Conservation (phyloP, 2,113 vertebrate genomes). For the Phaethon lepturus region DNA sequence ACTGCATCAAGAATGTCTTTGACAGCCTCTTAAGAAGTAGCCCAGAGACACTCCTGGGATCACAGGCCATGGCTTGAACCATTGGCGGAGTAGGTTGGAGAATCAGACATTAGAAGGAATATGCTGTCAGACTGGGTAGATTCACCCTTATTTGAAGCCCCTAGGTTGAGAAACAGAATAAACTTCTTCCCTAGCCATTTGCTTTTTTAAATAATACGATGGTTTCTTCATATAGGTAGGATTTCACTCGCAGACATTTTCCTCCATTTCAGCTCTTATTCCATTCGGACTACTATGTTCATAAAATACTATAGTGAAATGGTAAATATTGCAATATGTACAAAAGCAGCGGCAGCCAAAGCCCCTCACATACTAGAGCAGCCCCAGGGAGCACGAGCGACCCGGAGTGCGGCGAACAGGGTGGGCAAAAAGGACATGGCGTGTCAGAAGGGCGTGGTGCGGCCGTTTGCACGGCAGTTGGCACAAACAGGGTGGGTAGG, state of each 20-base stretch:
- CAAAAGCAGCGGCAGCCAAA: too few relatives aligned
- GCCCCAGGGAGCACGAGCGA: too few relatives aligned
- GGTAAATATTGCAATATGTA: not conserved
- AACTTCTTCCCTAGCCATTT: not conserved
- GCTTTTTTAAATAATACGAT: not conserved
- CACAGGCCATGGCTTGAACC: not conserved
- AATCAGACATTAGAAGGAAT: not conserved
- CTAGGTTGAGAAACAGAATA: not conserved
- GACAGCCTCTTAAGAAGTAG: not conserved
- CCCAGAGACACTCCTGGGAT: not conserved
- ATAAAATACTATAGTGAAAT: not conserved
- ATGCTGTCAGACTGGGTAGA: not conserved
- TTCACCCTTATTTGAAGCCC: not conserved
- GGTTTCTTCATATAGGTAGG: not conserved
- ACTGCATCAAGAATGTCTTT: not conserved
- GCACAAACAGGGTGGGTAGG: too few relatives aligned
- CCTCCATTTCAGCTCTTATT: not conserved
- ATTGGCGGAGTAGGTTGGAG: not conserved
- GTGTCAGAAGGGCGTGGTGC: too few relatives aligned
- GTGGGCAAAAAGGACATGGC: too few relatives aligned
- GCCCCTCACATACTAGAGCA: too few relatives aligned
- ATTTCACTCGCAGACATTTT: not conserved
- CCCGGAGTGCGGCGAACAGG: too few relatives aligned
- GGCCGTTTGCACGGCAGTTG: too few relatives aligned
- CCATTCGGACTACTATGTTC: not conserved